Percentiles rank a stretch among this genome's conserved stretches.
phyloP scores from a whole-genome alignment of 2,797 vertebrate genomes.

The Myotis myotis region DNA sequence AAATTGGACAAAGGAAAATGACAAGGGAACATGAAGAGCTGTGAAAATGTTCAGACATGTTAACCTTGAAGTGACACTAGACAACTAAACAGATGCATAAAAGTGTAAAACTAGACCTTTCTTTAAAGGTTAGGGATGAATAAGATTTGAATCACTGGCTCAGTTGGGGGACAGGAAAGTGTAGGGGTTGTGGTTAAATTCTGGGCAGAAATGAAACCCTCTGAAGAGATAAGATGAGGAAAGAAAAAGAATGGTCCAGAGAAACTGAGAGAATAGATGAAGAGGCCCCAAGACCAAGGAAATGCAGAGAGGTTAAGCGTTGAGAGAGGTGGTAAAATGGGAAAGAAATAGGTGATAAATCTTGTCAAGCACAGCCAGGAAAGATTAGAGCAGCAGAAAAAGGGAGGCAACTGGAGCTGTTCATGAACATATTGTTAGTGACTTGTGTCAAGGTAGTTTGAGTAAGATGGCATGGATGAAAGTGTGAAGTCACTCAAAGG shows the following conservation, averaged over 20 bases:
- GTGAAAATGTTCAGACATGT: neutral
- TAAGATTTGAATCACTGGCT: neutral
- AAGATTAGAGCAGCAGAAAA: neutral
- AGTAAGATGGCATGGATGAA: neutral
- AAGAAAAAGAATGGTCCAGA: neutral
- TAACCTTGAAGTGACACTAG: neutral
- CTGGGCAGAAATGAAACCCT: neutral
- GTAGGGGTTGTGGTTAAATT: neutral
- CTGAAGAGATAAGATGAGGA: neutral
- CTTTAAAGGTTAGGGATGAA: constrained; percentile 24
- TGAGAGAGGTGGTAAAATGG: neutral
- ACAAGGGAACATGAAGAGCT: neutral
- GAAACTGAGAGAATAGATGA: neutral
- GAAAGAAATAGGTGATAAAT: neutral
- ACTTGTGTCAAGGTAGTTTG: constrained; percentile 1
- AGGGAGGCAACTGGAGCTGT: neutral
- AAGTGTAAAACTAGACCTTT: neutral
- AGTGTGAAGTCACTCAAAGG: neutral
- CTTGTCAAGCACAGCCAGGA: neutral
- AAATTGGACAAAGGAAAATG: neutral
- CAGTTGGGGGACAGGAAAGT: neutral
- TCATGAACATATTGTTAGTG: neutral
- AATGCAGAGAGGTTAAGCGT: neutral
- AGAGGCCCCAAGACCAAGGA: neutral
- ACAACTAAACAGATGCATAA: neutral